Evolutionary conservation across 2,113 vertebrate genomes (phyloP).

Genomic region (Hippocampus abdominalis): DNA sequence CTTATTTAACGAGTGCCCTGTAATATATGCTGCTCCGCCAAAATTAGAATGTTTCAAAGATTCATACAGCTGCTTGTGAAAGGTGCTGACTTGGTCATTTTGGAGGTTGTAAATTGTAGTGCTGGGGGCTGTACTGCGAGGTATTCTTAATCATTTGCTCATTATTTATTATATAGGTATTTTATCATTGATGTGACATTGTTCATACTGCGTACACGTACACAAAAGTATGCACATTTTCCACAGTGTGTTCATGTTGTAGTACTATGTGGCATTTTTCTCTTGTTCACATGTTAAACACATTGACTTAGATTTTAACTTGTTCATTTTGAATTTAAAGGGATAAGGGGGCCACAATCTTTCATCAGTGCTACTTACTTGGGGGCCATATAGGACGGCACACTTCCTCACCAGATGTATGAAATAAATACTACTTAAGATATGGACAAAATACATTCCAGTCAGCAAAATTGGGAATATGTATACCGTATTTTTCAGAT

Average conservation of each 20-base stretch:
- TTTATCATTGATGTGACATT: not conserved
- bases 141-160: not conserved
- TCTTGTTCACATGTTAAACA: too few relatives aligned
- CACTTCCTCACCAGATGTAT: too few relatives aligned
- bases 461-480: too few relatives aligned
- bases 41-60: not conserved
- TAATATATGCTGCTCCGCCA: not conserved
- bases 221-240: not conserved
- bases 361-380: too few relatives aligned
- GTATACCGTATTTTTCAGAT: too few relatives aligned
- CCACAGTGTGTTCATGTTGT: not conserved
- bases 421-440: too few relatives aligned
- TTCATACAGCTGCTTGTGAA: not conserved
- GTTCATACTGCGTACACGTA: not conserved
- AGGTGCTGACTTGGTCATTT: not conserved
- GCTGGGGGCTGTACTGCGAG: not conserved
- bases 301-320: too few relatives aligned
- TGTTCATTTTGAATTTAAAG: too few relatives aligned
- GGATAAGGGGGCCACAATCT: too few relatives aligned
- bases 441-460: too few relatives aligned
- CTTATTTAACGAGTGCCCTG: not conserved
- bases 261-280: too few relatives aligned
- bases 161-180: not conserved
- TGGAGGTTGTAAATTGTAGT: not conserved
- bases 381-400: too few relatives aligned